Percentiles rank a stretch among this genome's conserved stretches.
Conservation (phyloP, 2,888 invertebrate genomes). For the Parnassius glacialis region DNA sequence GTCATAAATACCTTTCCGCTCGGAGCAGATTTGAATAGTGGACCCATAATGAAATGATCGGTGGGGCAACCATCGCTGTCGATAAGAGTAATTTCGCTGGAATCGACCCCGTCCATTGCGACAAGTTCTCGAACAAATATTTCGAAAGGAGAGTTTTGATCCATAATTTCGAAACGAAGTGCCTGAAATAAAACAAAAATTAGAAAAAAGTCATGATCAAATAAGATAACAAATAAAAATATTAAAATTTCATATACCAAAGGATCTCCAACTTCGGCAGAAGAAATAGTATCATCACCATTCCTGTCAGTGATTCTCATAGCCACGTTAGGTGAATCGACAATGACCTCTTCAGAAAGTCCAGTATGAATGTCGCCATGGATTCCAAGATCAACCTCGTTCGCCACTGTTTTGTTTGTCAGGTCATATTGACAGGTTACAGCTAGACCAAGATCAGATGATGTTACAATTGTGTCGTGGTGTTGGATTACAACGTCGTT, state of each 20-base stretch:
- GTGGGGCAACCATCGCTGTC: slow-evolving; percentile 96
- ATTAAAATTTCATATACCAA: slow-evolving; percentile 62
- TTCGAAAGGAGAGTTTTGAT: slow-evolving; percentile 96
- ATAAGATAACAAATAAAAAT: neutral
- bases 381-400: slow-evolving; percentile 94
- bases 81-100: slow-evolving; percentile 94
- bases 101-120: slow-evolving; percentile 96
- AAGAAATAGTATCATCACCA: slow-evolving; percentile 90
- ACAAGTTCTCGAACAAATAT: slow-evolving; percentile 96
- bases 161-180: slow-evolving; percentile 94
- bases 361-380: slow-evolving; percentile 93
- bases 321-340: slow-evolving; percentile 96
- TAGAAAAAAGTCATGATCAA: neutral
- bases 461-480: slow-evolving; percentile 97
- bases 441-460: slow-evolving; percentile 94
- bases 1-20: slow-evolving; percentile 85
- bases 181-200: slow-evolving; percentile 76
- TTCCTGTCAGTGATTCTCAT: slow-evolving; percentile 95
- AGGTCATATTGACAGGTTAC: slow-evolving; percentile 97
- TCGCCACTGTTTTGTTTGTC: slow-evolving; percentile 95
- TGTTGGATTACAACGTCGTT: slow-evolving; percentile 97
- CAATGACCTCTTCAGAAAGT: slow-evolving; percentile 93
- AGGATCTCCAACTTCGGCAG: slow-evolving; percentile 96
- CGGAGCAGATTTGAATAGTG: slow-evolving; percentile 89
- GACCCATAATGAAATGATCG: slow-evolving; percentile 96